Percentiles rank a stretch among this genome's conserved stretches.
Conservation (phyloP, 2,888 invertebrate species). For the Lepidochrysops patricia region DNA sequence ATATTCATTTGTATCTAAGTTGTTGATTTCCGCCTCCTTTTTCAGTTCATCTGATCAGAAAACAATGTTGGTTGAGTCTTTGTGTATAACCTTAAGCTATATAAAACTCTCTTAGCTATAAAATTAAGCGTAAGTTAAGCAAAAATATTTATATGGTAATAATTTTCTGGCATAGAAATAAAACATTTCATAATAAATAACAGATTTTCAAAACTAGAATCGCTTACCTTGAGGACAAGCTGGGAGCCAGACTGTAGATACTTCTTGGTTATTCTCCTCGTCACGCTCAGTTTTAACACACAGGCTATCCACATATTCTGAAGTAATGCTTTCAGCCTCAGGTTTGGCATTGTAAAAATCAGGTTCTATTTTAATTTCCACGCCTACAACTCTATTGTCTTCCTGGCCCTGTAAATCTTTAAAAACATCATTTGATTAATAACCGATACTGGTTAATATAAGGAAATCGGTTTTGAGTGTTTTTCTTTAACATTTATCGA, state of each 20-base stretch:
- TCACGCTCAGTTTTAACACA: neutral
- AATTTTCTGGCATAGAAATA: no score
- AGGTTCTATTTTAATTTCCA: neutral
- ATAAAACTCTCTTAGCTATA: no score
- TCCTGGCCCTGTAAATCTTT: neutral
- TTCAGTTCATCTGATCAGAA: neutral
- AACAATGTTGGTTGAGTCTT: no score
- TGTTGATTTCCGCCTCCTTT: neutral
- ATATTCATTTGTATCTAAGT: neutral
- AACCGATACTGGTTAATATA: no score
- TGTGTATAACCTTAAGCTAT: no score
- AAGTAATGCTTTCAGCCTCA: neutral
- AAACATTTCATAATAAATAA: neutral
- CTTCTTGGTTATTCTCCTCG: neutral
- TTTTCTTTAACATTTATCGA: no score
- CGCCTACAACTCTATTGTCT: neutral
- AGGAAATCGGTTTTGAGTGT: no score
- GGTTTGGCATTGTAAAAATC: neutral
- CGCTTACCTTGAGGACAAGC: neutral
- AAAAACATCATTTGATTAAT: no score
- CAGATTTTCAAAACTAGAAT: neutral
- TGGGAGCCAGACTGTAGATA: neutral
- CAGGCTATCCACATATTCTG: neutral
- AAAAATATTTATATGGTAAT: no score
- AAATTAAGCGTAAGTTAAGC: no score